Evolutionary conservation across 2,113 vertebrate species (phyloP), one percentile per base, ranked within the genome.

Genomic region (Aptenodytes patagonicus): DNA sequence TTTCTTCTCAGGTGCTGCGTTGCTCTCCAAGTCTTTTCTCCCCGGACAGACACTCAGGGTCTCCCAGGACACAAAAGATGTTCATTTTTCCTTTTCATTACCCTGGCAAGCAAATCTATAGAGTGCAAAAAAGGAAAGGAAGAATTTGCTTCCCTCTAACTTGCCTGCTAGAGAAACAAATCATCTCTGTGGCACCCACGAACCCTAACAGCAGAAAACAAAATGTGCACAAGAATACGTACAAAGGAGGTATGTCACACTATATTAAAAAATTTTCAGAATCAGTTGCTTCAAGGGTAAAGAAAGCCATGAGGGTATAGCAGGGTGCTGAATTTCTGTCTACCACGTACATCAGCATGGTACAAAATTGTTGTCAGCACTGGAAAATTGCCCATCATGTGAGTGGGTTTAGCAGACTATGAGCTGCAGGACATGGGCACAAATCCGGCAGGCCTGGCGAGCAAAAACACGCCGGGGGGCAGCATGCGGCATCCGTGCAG

Each of bases 31-130:
- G 52, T 17, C n/a, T 69, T 64, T 62, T 51, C 36, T 40, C 44
- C 58, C 44, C 0, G 0, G 13, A 69, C 24, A 83, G 18, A 47
- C 7, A 24, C 20, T 51, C n/a, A 15, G 31, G 19, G 61, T 79
- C 61, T 85, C 47, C 42, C 57, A 68, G 57, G 46, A 92, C 28
- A 77, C 18, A 69, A 36, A 65, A 95, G 62, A 65, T 52, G 54
- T 13, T 62, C 2, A 12, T 64, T 94, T 86, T 86, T 69, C 61
- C 24, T 61, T 86, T 89, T 54, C 19, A 25, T 52, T 72, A 83
- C 14, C 44, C 20, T 29, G 16, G 19, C 6, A 89, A 79, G 57
- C 29, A 90, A 90, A 91, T 15, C 9, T 62, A 28, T 2, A 17
- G 18, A 17, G 24, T 13, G 11, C 3, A 20, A 60, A 24, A 42